Conservation (phyloP, 2,888 invertebrate species). For the Polyploca ridens region DNA sequence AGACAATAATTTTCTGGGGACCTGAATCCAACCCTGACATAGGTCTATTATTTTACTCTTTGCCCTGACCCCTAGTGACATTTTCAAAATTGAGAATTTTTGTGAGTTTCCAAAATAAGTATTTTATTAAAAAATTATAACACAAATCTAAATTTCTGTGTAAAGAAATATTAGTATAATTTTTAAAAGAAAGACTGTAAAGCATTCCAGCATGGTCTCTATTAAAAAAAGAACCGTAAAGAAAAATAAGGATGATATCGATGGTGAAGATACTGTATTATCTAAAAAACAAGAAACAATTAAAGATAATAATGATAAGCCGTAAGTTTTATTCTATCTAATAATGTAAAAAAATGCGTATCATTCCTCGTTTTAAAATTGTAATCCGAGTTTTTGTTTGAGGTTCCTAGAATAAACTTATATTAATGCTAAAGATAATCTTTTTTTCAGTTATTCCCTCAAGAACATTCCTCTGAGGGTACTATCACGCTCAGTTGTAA, state of each 20-base stretch:
- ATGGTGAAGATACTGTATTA: neutral
- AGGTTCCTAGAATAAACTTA: neutral
- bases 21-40: too few species aligned
- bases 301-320: neutral
- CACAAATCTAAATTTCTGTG: too few species aligned
- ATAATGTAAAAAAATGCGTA: neutral
- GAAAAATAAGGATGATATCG: neutral
- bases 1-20: too few species aligned
- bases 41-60: too few species aligned
- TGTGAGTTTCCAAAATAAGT: too few species aligned
- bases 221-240: neutral
- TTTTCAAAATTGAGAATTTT: too few species aligned
- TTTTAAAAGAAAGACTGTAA: neutral
- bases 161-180: too few species aligned
- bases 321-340: neutral
- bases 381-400: neutral
- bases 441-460: conserved; percentile 30
- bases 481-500: conserved; percentile 73
- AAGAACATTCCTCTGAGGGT: conserved; percentile 75
- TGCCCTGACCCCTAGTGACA: too few species aligned
- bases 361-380: neutral
- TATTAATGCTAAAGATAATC: neutral
- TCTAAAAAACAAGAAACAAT: neutral
- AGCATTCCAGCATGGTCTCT: neutral
- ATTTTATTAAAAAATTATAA: too few species aligned